A percentile compares a stretch with the other conserved stretches of the same genome.
These are phyloP conservation scores for Camelus dromedarius DNA, from an alignment of 2,113 vertebrate species.

Conservation along the genomic window DNA sequence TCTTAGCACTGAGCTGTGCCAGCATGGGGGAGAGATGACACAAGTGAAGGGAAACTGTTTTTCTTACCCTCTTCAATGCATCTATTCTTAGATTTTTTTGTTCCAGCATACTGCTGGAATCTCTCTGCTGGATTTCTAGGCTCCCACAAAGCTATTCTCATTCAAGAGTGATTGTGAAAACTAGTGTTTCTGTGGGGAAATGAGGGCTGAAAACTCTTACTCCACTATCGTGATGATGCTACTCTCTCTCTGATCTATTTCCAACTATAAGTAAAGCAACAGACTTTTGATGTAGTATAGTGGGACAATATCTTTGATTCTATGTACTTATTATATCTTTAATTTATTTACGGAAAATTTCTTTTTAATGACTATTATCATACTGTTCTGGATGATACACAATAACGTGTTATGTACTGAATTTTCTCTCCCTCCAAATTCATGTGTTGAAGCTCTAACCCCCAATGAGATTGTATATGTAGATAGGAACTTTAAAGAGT, in stretches of 20 bases:
- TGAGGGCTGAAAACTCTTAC: background rate
- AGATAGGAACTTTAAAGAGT: background rate
- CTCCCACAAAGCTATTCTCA: background rate
- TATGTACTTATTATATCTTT: background rate
- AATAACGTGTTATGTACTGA: background rate
- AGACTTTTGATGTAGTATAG: background rate
- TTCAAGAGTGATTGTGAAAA: background rate
- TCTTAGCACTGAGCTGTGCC: background rate
- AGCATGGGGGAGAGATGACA: background rate
- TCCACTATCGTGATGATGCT: background rate
- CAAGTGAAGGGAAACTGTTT: background rate
- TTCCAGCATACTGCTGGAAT: background rate
- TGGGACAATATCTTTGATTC: background rate
- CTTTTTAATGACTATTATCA: background rate
- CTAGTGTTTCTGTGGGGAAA: background rate
- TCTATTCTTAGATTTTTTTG: background rate
- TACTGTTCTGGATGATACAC: background rate
- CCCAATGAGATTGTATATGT: background rate
- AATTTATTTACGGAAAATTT: background rate
- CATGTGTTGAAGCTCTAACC: background rate
- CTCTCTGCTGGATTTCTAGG: background rate
- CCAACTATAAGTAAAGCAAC: background rate
- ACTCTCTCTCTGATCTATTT: background rate
- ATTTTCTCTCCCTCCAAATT: background rate
- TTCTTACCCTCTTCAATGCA: background rate